Conservation (phyloP, 1,140 invertebrate genomes). For the Rhagoletis zephyria region DNA sequence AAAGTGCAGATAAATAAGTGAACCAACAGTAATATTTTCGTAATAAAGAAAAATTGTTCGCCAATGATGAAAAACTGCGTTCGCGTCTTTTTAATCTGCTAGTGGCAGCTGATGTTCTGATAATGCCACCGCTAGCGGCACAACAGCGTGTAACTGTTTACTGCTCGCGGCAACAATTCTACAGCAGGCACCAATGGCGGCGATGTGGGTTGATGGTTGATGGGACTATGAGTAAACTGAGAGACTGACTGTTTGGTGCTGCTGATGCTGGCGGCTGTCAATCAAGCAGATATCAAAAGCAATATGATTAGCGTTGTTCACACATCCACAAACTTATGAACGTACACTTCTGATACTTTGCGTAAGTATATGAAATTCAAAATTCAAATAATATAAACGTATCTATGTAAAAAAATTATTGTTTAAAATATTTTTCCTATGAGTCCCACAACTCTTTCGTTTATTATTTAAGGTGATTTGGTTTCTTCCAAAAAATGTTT, state of each 20-base stretch:
- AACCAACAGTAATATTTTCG: neutral
- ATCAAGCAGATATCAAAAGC: neutral
- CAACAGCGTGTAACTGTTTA: neutral
- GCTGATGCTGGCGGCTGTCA: neutral
- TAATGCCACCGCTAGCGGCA: neutral
- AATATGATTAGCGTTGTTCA: neutral
- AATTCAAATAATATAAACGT: too few relatives aligned
- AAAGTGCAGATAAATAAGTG: neutral
- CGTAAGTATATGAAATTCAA: neutral
- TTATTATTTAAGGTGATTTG: neutral
- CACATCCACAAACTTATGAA: neutral
- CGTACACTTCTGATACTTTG: neutral
- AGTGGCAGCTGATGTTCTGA: conserved; percentile 13
- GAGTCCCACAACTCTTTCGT: neutral
- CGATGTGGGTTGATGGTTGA: neutral
- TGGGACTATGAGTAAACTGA: neutral
- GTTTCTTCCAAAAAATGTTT: too few relatives aligned
- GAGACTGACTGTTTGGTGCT: neutral
- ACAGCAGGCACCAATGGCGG: neutral
- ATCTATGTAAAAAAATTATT: neutral
- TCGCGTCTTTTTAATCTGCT: neutral
- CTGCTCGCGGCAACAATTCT: neutral
- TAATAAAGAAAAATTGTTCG: neutral
- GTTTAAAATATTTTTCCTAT: neutral
- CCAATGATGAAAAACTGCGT: neutral